Percentiles rank a stretch among this genome's conserved stretches.
phyloP scores from a whole-genome alignment of 2,113 vertebrate genomes.

The Chloebia gouldiae region DNA sequence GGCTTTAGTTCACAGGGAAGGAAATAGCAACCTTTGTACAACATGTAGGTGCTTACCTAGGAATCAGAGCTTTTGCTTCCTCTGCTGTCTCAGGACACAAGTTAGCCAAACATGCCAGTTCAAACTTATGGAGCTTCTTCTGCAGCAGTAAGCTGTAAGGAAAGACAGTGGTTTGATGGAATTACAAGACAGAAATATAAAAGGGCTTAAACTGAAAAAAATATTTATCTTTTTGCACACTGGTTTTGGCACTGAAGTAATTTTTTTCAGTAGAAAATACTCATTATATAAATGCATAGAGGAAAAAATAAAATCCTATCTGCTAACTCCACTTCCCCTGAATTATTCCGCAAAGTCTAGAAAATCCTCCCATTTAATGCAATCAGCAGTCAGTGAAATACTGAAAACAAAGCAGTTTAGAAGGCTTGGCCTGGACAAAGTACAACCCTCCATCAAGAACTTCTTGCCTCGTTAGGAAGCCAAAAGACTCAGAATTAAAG shows the following conservation, averaged over 20 bases:
- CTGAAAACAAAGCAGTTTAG: not conserved
- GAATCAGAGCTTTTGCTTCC: slow-evolving; percentile 95
- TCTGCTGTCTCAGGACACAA: slow-evolving; percentile 96
- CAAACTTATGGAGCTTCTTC: slow-evolving; percentile 98
- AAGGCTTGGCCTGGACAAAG: not conserved
- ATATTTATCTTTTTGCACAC: not conserved
- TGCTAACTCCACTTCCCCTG: not conserved
- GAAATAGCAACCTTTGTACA: not conserved
- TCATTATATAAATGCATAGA: not conserved
- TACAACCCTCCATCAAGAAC: not conserved
- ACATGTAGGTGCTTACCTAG: slow-evolving; percentile 78
- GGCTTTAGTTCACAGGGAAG: not conserved
- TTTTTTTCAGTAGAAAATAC: not conserved
- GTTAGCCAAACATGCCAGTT: slow-evolving; percentile 95
- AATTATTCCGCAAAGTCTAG: not conserved
- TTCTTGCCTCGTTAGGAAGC: not conserved
- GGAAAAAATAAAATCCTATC: not conserved
- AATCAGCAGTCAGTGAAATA: not conserved
- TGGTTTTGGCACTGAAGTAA: not conserved
- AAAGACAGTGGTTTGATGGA: not conserved
- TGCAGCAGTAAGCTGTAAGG: slow-evolving; percentile 87
- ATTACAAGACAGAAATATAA: not conserved
- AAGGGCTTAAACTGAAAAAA: not conserved
- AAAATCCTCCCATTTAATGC: not conserved
- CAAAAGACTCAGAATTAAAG: not conserved